phyloP scores from a whole-genome alignment of 1,140 invertebrate species.

The Dufourea novaeangliae region DNA sequence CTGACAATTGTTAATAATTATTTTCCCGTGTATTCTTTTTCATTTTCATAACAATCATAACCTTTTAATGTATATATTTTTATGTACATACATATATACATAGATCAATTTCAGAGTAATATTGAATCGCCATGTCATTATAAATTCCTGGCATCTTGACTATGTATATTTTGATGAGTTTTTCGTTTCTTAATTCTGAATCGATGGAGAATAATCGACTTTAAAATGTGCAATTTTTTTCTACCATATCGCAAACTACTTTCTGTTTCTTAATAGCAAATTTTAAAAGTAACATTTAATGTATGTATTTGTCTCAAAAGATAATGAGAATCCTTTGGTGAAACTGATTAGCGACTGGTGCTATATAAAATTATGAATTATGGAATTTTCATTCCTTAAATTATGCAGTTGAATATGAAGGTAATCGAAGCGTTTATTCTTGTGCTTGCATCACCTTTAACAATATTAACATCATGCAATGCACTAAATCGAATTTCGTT shows the following conservation, averaged over 20 bases:
- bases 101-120: conserved; percentile 35
- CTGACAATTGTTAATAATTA: conserved; percentile 16
- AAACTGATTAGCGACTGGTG: conserved; percentile 53
- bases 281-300: conserved; percentile 48
- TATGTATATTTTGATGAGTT: conserved; percentile 29
- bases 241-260: conserved; percentile 12
- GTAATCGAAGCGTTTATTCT: conserved; percentile 48
- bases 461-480: conserved; percentile 41
- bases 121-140: conserved; percentile 7
- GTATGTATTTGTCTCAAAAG: conserved; percentile 10
- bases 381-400: conserved; percentile 47
- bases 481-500: conserved; percentile 41
- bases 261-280: conserved; percentile 32
- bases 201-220: conserved; percentile 37
- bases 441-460: conserved; percentile 49
- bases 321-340: conserved; percentile 32
- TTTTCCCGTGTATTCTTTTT: conserved; percentile 29
- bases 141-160: conserved; percentile 14
- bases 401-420: conserved; percentile 42
- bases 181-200: conserved; percentile 36
- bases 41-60: conserved; percentile 7
- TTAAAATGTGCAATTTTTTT: conserved; percentile 41
- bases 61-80: conserved; percentile 34
- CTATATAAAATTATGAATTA: conserved; percentile 58
- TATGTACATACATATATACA: conserved; percentile 24